phyloP scores from a whole-genome alignment of 2,113 vertebrate genomes.

The Anoura caudifer region DNA sequence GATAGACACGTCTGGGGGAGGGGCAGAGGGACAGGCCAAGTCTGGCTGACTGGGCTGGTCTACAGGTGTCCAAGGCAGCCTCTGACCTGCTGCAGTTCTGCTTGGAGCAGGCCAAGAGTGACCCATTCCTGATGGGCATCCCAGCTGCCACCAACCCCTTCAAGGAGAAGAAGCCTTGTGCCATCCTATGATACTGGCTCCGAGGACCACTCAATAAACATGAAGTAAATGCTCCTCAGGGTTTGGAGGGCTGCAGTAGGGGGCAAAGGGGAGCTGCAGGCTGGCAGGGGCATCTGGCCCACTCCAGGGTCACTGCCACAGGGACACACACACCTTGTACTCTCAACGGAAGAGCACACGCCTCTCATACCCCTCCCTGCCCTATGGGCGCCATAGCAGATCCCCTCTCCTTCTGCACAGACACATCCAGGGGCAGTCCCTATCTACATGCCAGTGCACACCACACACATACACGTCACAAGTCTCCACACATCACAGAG shows the following conservation, averaged over 20 bases:
- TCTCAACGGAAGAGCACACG: neutral
- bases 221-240: neutral
- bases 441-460: rapidly evolving
- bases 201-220: constrained; percentile 41
- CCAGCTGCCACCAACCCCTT: constrained; percentile 86
- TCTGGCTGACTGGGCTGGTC: neutral
- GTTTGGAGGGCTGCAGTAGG: neutral
- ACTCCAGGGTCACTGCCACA: neutral
- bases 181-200: constrained; percentile 77
- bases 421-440: neutral
- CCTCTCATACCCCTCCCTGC: neutral
- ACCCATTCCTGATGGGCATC: constrained; percentile 87
- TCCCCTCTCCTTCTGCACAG: neutral
- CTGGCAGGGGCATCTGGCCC: neutral
- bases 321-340: neutral
- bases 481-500: neutral
- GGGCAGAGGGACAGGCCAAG: neutral
- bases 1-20: rapidly evolving
- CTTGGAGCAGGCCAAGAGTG: constrained; percentile 82
- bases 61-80: constrained; percentile 86
- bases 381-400: neutral
- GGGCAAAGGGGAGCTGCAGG: neutral
- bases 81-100: constrained; percentile 86
- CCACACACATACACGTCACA: neutral
- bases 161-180: constrained; percentile 86